These are phyloP conservation scores for Gambelia wislizenii DNA, from an alignment of 2,797 vertebrate genomes.

Conservation along the genomic window DNA sequence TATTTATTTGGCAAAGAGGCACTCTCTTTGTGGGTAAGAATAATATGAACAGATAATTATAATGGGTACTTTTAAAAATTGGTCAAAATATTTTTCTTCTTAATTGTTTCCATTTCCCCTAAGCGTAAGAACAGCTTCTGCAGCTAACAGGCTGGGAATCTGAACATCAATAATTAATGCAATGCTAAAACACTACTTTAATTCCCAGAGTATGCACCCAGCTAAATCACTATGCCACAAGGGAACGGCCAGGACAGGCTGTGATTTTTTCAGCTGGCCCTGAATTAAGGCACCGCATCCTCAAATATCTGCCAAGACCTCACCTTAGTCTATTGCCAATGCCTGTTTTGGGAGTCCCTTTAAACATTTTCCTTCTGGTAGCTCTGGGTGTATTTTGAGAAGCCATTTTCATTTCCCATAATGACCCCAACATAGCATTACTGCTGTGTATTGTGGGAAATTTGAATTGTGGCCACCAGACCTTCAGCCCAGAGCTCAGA, in stretches of 20 bases:
- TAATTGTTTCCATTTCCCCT: not conserved
- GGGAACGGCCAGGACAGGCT: not conserved
- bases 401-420: not conserved
- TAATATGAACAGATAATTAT: constrained; percentile 30
- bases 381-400: too few species aligned
- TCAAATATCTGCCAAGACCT: not conserved
- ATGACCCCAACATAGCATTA: not conserved
- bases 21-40: not conserved
- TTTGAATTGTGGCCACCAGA: not conserved
- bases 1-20: not conserved
- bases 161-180: not conserved
- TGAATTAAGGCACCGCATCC: not conserved
- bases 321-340: not conserved
- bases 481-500: not conserved
- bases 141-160: not conserved
- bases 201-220: not conserved
- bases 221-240: not conserved
- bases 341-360: too few species aligned
- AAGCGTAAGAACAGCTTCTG: not conserved
- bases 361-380: not conserved
- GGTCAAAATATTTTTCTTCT: not conserved
- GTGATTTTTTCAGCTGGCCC: not conserved
- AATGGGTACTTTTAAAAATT: constrained; percentile 6
- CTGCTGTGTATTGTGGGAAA: not conserved
- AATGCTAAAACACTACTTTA: not conserved